These are phyloP conservation scores for Myzus persicae DNA, from an alignment of 1,140 invertebrate genomes.

Conservation along the genomic window DNA sequence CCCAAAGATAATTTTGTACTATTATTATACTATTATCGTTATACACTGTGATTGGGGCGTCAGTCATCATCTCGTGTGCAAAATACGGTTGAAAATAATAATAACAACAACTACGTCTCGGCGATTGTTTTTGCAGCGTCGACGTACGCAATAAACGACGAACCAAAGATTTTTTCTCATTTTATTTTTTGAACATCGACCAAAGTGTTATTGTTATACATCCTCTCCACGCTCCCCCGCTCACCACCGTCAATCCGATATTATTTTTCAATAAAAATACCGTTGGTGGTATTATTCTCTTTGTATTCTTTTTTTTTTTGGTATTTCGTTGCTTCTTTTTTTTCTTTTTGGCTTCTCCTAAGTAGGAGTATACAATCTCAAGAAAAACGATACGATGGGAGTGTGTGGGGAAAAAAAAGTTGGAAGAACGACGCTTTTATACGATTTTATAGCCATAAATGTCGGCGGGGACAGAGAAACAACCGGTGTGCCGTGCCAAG, in stretches of 20 bases:
- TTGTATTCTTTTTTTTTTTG: not conserved
- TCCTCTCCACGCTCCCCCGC: not conserved
- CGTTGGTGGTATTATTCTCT: constrained; percentile 9
- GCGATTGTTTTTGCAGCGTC: not conserved
- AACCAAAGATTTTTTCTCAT: not conserved
- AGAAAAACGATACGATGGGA: not conserved
- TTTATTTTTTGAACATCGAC: constrained; percentile 16
- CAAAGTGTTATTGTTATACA: constrained; percentile 25
- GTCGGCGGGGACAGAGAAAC: not conserved
- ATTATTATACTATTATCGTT: not conserved
- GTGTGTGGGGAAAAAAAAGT: not conserved
- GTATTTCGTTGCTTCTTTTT: not conserved
- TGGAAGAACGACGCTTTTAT: constrained; percentile 10
- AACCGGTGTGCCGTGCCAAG: constrained; percentile 51
- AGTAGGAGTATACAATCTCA: not conserved
- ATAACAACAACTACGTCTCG: not conserved
- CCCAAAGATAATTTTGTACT: not conserved
- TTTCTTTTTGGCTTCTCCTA: not conserved
- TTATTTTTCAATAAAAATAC: constrained; percentile 47
- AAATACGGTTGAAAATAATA: not conserved
- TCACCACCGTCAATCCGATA: not conserved
- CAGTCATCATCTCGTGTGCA: not conserved
- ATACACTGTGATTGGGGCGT: not conserved
- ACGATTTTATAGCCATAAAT: constrained; percentile 47
- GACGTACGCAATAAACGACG: not conserved